These are phyloP conservation scores for Petrocephalus sullivani DNA, from an alignment of 2,797 vertebrate genomes.

Conservation along the genomic window DNA sequence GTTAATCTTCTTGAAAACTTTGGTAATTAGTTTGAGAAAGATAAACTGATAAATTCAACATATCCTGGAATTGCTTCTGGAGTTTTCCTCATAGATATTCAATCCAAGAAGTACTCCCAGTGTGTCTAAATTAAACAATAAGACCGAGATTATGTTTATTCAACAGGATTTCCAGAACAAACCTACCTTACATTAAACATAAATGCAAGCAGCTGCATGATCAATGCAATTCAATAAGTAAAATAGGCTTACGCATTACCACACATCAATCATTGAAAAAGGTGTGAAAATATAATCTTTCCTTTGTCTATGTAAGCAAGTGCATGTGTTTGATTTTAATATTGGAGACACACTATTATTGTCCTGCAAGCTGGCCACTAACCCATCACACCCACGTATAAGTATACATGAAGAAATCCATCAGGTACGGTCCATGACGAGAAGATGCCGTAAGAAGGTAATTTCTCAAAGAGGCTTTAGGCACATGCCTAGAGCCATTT, in stretches of 20 bases:
- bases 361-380: background rate
- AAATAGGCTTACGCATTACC: background rate
- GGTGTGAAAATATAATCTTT: background rate
- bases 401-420: background rate
- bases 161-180: conserved; percentile 12
- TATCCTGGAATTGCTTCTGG: conserved; percentile 73
- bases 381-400: background rate
- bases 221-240: conserved; percentile 1
- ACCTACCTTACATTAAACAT: conserved; percentile 30
- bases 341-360: background rate
- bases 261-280: background rate
- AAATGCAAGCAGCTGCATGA: conserved; percentile 24
- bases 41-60: conserved; percentile 75
- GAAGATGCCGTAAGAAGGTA: background rate
- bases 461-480: background rate
- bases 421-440: background rate
- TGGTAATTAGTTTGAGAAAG: conserved; percentile 73
- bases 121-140: conserved; percentile 9
- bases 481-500: background rate
- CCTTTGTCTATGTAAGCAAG: background rate
- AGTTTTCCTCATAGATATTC: conserved; percentile 42
- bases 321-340: background rate
- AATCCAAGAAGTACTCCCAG: conserved; percentile 17
- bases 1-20: conserved; percentile 71
- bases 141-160: conserved; percentile 20